These are phyloP conservation scores for Plodia interpunctella DNA, from an alignment of 1,140 invertebrate species.

Conservation along the genomic window DNA sequence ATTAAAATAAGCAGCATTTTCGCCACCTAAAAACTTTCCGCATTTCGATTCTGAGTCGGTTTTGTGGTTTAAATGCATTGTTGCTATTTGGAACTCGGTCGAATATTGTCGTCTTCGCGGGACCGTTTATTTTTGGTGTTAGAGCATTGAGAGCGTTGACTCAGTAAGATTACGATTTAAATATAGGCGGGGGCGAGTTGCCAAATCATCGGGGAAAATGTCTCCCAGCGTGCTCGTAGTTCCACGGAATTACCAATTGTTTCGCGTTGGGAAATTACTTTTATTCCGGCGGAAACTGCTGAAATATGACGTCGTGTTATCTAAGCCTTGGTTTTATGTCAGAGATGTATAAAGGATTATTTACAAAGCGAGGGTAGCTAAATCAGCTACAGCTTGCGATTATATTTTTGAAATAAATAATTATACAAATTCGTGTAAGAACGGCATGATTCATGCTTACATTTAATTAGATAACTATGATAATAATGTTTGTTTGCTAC, in stretches of 20 bases:
- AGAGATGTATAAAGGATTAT: not conserved
- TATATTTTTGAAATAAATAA: not conserved
- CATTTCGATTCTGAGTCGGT: not conserved
- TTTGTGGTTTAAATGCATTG: conserved; percentile 20
- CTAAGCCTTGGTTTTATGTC: not conserved
- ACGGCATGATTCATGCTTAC: not conserved
- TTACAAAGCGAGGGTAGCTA: not conserved
- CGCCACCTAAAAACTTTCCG: not conserved
- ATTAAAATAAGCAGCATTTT: not conserved
- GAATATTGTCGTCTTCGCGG: conserved; percentile 53
- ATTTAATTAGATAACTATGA: not conserved
- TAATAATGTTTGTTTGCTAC: not conserved
- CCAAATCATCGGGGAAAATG: conserved; percentile 71
- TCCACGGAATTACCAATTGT: conserved; percentile 50
- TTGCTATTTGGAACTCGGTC: conserved; percentile 45
- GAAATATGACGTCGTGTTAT: conserved; percentile 1
- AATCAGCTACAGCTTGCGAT: not conserved
- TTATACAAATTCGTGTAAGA: not conserved
- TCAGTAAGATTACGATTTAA: conserved; percentile 75
- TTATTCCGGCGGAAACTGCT: not conserved
- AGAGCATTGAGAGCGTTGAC: conserved; percentile 68
- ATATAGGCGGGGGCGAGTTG: conserved; percentile 69
- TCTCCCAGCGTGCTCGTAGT: conserved; percentile 36
- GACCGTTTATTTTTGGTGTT: conserved; percentile 63
- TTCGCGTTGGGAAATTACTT: conserved; percentile 16